These are phyloP conservation scores for Rhyacophila evoluta DNA, from an alignment of 2,888 invertebrate species.

Conservation along the genomic window DNA sequence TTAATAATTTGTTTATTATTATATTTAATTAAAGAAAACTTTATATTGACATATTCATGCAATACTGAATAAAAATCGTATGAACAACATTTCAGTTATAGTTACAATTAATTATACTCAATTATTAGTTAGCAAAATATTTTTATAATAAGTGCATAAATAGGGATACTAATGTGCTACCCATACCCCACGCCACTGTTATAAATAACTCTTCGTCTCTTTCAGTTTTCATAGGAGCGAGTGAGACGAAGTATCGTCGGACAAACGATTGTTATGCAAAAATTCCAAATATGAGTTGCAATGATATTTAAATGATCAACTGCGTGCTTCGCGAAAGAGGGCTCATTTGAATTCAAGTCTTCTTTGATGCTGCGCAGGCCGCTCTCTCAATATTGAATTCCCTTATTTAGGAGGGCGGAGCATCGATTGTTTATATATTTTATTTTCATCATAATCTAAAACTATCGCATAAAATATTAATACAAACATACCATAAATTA, in stretches of 20 bases:
- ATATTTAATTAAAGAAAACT: no score
- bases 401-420: not conserved
- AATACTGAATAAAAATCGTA: no score
- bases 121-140: no score
- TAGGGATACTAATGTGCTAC: no score
- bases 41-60: no score
- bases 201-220: not conserved
- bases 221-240: not conserved
- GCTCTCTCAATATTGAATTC: conserved; percentile 30
- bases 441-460: not conserved
- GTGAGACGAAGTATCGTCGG: conserved; percentile 15
- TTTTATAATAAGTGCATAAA: no score
- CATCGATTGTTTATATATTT: not conserved
- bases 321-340: conserved; percentile 33
- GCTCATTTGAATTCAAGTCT: conserved; percentile 54
- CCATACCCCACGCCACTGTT: conserved; percentile 19
- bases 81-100: no score
- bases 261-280: conserved; percentile 52
- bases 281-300: conserved; percentile 56
- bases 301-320: conserved; percentile 56
- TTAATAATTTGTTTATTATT: no score
- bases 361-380: conserved; percentile 42
- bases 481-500: no score
- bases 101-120: no score
- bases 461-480: no score